These are phyloP conservation scores for Mellivora capensis DNA, from an alignment of 2,113 vertebrate species.

Conservation along the genomic window DNA sequence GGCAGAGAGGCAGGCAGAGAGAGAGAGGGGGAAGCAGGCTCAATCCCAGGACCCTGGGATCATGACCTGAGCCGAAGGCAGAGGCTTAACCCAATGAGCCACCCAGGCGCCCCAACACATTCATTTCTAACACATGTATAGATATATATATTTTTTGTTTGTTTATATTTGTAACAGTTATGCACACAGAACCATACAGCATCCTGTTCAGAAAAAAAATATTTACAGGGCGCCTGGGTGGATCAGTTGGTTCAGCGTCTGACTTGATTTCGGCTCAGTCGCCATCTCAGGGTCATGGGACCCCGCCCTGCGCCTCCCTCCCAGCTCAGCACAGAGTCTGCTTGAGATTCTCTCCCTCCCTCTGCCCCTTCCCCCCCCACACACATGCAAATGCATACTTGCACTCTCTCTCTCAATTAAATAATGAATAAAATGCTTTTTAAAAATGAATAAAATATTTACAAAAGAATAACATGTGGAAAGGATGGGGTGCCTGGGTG, in stretches of 20 bases:
- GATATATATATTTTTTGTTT: background rate
- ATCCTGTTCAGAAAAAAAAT: background rate
- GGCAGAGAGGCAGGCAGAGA: too few species aligned
- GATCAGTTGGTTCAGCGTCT: background rate
- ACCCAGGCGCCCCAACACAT: background rate
- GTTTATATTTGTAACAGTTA: background rate
- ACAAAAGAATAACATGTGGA: too few species aligned
- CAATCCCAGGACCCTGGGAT: too few species aligned
- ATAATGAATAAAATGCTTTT: background rate
- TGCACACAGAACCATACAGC: background rate
- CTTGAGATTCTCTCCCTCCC: background rate
- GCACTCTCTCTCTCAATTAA: background rate
- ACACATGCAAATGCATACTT: background rate
- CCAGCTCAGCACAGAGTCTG: background rate
- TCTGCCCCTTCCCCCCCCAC: background rate
- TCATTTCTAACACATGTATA: background rate
- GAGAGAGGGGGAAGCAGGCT: too few species aligned
- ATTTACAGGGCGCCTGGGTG: background rate
- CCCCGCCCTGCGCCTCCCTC: fast-evolving
- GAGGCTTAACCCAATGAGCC: too few species aligned
- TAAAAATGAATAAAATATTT: background rate
- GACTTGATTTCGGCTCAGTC: background rate
- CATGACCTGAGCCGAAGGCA: too few species aligned
- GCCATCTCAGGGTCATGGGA: background rate
- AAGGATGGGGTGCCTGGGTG: too few species aligned